These are phyloP conservation scores for Rhyacophila brunnea DNA, from an alignment of 1,140 invertebrate genomes.

Conservation along the genomic window DNA sequence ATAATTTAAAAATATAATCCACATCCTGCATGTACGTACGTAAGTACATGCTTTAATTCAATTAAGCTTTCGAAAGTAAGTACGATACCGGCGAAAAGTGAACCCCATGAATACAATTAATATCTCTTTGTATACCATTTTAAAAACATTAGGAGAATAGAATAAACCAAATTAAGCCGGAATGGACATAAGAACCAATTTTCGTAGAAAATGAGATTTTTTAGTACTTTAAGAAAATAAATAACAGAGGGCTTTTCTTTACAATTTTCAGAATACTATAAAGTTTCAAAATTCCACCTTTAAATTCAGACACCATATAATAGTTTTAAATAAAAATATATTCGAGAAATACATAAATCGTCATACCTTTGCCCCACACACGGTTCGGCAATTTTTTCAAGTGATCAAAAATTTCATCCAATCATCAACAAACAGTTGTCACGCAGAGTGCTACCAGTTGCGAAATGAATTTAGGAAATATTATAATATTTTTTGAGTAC, in stretches of 20 bases:
- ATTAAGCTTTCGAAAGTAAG: slow-evolving; percentile 10
- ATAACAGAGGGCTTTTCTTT: too few species aligned
- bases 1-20: slow-evolving; percentile 21
- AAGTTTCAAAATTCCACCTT: too few species aligned
- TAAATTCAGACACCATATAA: too few species aligned
- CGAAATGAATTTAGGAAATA: too few species aligned
- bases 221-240: too few species aligned
- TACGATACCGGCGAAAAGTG: not conserved
- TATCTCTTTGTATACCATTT: too few species aligned
- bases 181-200: too few species aligned
- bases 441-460: slow-evolving; percentile 11
- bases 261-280: too few species aligned
- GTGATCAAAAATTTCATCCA: slow-evolving; percentile 28
- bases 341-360: slow-evolving; percentile 6
- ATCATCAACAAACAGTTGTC: slow-evolving; percentile 33
- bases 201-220: too few species aligned
- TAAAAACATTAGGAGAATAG: too few species aligned
- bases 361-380: slow-evolving; percentile 20
- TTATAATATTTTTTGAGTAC: too few species aligned
- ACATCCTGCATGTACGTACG: slow-evolving; percentile 8
- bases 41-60: slow-evolving; percentile 15
- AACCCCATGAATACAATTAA: not conserved
- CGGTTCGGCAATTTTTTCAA: slow-evolving; percentile 16
- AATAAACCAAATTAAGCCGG: too few species aligned
- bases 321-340: not conserved